Evolutionary conservation across 2,797 vertebrate species (phyloP), one percentile per base, ranked within the genome.

Genomic region (Xenops minutus): DNA sequence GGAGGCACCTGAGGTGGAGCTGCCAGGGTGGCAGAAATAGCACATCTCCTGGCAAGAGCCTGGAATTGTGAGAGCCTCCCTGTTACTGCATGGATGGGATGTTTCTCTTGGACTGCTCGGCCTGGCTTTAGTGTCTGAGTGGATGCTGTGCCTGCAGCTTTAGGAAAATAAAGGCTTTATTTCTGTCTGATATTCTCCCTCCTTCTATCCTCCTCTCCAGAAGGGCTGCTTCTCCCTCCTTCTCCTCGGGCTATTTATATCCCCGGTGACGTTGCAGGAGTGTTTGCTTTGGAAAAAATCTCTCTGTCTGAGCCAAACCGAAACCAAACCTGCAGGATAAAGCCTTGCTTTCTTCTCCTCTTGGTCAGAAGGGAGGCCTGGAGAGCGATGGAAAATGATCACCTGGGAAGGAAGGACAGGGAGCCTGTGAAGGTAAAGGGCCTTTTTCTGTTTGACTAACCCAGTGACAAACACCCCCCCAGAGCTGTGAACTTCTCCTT

Each of bases 221-320:
- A 68, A 91, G 74, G 59, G 74, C 72, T 49, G 62, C 54, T 85
- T 75, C 48, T 74, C 79, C 41, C 76, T 88, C n/a, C 83, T 94
- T 71, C 81, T 92, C 7, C 2, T 36, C 54, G 66, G 71, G 71
- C 52, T 89, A 67, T 89, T 67, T 85, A 78, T 73, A 74, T 12
- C 54, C 13, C 27, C 24, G 6, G 77, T 91, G 88, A 91, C 5
- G 30, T 39, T 55, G 49, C 86, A 36, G 51, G 52, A 76, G 43
- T 85, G 71, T 92, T 91, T 93, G 82, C 80, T 90, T 88, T 92
- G 80, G 69, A 78, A 80, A 62, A 61, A 89, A 61, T 49, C 37
- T 58, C 41, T 94, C 64, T 3, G 16, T 56, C 59, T 74, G 52
- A 91, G 66, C 58, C 79, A 74, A 95, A 84, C 6, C 15, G 3